Evolutionary conservation across 2,797 vertebrate genomes (phyloP).

Genomic region (Characodon lateralis): DNA sequence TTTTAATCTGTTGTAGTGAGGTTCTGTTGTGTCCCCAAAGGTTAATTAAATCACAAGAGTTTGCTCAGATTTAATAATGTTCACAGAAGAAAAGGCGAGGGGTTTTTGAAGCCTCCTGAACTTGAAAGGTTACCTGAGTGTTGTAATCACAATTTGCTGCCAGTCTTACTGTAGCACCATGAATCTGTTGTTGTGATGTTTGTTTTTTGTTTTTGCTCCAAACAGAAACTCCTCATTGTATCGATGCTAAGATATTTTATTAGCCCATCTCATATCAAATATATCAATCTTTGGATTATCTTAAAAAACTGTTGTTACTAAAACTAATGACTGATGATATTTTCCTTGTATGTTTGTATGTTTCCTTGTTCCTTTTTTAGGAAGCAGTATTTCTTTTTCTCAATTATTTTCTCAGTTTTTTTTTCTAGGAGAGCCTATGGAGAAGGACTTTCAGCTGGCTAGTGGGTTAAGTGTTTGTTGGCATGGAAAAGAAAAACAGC

Average conservation of each 20-base stretch:
- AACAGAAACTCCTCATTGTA: not conserved
- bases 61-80: conserved; percentile 33
- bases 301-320: not conserved
- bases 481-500: no score
- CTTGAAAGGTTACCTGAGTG: not conserved
- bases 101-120: conserved; percentile 11
- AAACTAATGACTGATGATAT: no score
- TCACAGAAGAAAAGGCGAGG: not conserved
- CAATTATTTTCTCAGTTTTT: no score
- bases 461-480: no score
- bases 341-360: no score
- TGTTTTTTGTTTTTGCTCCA: not conserved
- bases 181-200: not conserved
- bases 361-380: not conserved
- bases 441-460: no score
- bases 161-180: not conserved
- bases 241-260: not conserved
- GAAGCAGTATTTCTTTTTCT: not conserved
- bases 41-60: conserved; percentile 47
- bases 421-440: no score
- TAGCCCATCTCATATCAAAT: not conserved
- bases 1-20: conserved; percentile 33
- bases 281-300: not conserved
- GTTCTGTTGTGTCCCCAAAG: conserved; percentile 33
- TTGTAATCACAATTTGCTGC: not conserved